phyloP scores from a whole-genome alignment of 2,888 invertebrate genomes.

The Acanthacorydalis orientalis region DNA sequence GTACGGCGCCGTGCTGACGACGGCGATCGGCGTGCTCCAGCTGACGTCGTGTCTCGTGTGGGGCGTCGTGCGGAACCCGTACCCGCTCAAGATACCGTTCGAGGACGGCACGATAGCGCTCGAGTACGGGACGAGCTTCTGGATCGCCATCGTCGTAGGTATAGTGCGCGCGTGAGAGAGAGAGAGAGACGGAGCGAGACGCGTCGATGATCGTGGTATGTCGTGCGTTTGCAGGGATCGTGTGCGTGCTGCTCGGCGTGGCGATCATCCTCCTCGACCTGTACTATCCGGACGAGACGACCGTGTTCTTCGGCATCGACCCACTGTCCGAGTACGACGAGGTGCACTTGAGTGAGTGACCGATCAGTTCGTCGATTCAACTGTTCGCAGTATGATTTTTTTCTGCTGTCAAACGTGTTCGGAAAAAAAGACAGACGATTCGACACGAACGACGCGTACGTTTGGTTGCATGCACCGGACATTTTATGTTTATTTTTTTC shows the following conservation, averaged over 20 bases:
- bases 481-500: no score
- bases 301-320: constrained; percentile 32
- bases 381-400: no score
- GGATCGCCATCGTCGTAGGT: constrained; percentile 24
- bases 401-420: no score
- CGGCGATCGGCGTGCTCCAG: constrained; percentile 30
- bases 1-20: constrained; percentile 32
- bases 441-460: no score
- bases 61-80: constrained; percentile 30
- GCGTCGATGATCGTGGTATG: no score
- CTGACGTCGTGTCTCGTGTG: constrained; percentile 33
- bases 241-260: constrained; percentile 18
- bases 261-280: constrained; percentile 27
- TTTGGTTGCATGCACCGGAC: no score
- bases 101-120: constrained; percentile 22
- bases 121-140: constrained; percentile 32
- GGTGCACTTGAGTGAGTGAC: constrained; percentile 25
- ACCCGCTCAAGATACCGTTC: constrained; percentile 32
- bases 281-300: constrained; percentile 25
- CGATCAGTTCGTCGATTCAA: no score
- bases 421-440: no score
- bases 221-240: neutral
- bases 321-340: constrained; percentile 32
- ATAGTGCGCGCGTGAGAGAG: neutral
- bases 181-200: no score